Evolutionary conservation across 2,113 vertebrate species (phyloP), one percentile per base, ranked within the genome.

Genomic region (Bucco capensis): DNA sequence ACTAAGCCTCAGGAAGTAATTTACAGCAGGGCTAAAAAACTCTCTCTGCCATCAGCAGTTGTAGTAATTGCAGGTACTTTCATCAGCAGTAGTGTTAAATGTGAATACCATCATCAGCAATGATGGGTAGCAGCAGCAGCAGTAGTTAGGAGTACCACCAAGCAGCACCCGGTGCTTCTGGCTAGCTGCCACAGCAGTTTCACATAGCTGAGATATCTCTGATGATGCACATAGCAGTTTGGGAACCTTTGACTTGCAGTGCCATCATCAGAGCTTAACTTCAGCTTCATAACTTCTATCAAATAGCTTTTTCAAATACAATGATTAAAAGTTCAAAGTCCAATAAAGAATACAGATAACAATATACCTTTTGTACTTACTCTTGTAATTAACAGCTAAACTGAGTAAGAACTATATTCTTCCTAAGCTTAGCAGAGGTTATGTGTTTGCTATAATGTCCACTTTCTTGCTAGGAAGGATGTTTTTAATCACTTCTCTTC

Each of bases 51-150:
- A 93, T 94, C 88, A 93, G 95, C 92, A 92, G 61, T 90, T 92
- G 95, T 35, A 86, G 92, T 94, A 94, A 96, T 94, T 95, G 92
- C 89, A 96, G 95, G 94, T 94, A 95, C 86, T 95, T 94, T 86
- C 65, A 93, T 92, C 94, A 96, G 89, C 95, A 92, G 65, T 6
- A 83, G 77, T 86, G 91, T 93, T 93, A 92, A 93, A 83, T 92
- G 92, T 95, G 94, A 93, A 96, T 92, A 72, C 86, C 83, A 84
- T 86, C 91, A 92, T 88, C 94, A 96, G 94, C 91, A 90, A 49
- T 75, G 92, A 92, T 86, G 89, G 56, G 92, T 51, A 75, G 91
- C 75, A 46, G 71, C 61, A 7, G 71, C 75, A 85, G 77, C 67
- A 74, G 86, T 6, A 77, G 71, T 58, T 82, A 81, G 80, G 61